Evolutionary conservation across 2,113 vertebrate genomes (phyloP).

Genomic region (human): DNA sequence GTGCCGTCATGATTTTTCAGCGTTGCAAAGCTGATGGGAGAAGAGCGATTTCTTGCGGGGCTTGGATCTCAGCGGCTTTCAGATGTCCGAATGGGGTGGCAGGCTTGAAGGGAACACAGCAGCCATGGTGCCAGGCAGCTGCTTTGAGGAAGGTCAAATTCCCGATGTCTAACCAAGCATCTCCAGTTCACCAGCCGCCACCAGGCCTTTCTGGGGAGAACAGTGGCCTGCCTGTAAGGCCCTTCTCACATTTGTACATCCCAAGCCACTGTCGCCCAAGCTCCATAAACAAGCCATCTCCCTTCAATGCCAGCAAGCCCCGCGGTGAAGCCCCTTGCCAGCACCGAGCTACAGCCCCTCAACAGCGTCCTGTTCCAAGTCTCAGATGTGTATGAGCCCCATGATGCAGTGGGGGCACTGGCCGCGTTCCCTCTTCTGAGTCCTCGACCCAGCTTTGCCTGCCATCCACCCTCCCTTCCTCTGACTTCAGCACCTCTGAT

Average conservation of each 20-base stretch:
- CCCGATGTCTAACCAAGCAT: not conserved
- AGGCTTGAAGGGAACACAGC: not conserved
- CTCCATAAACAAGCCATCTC: not conserved
- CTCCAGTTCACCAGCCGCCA: not conserved
- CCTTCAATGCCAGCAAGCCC: not conserved
- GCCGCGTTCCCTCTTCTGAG: accelerated
- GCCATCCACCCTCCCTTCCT: not conserved
- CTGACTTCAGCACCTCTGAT: not conserved
- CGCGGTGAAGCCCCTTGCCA: not conserved
- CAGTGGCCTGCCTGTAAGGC: not conserved
- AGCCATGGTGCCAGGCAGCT: not conserved
- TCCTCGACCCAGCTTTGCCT: not conserved
- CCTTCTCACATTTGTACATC: not conserved
- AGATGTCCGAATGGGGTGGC: not conserved
- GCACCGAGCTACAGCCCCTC: not conserved
- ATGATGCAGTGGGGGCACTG: accelerated
- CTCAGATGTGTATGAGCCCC: not conserved
- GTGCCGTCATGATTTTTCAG: not conserved
- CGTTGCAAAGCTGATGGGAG: accelerated
- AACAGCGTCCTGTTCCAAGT: not conserved
- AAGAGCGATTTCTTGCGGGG: not conserved
- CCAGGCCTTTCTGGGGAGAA: not conserved
- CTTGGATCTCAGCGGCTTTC: not conserved
- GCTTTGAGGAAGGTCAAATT: accelerated
- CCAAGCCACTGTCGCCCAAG: not conserved